A percentile compares a stretch with the other conserved stretches of the same genome.
Evolutionary conservation across 2,113 vertebrate genomes (phyloP).

Genomic region (Zonotrichia leucophrys): DNA sequence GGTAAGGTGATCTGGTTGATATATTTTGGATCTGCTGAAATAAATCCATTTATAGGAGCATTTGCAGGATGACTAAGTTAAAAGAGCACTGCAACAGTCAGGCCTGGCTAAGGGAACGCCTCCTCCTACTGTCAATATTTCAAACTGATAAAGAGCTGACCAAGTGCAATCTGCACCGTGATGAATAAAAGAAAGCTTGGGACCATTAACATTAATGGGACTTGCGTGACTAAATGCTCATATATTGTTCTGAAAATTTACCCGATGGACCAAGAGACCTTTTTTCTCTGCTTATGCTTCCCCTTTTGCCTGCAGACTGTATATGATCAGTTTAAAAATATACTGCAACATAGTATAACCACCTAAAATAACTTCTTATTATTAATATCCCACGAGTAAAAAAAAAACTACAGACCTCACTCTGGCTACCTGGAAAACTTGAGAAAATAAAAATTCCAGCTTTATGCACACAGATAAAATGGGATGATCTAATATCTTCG

Average conservation of each 20-base stretch:
- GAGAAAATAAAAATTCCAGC: constrained; percentile 24
- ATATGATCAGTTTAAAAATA: neutral
- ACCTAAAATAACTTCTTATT: neutral
- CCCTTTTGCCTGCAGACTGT: neutral
- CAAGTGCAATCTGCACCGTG: constrained; percentile 41
- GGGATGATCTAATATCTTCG: constrained; percentile 27
- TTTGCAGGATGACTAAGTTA: constrained; percentile 61
- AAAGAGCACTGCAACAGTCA: constrained; percentile 44
- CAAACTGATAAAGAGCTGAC: constrained; percentile 68
- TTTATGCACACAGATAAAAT: constrained; percentile 35
- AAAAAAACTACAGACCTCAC: neutral
- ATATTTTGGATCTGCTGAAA: constrained; percentile 52
- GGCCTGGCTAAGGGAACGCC: constrained; percentile 37
- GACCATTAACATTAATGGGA: constrained; percentile 67
- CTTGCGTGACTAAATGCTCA: constrained; percentile 28
- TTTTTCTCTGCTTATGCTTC: neutral
- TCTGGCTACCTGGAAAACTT: neutral
- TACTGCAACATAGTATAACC: neutral
- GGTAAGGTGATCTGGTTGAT: constrained; percentile 10
- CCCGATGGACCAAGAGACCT: neutral
- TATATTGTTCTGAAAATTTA: constrained; percentile 36
- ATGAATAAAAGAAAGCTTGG: constrained; percentile 66
- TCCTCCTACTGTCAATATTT: constrained; percentile 58
- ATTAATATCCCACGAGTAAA: neutral
- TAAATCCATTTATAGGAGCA: constrained; percentile 50